Percentiles rank a stretch among this genome's conserved stretches.
Conservation (phyloP, 2,113 vertebrate genomes). For the Cisticola juncidis region DNA sequence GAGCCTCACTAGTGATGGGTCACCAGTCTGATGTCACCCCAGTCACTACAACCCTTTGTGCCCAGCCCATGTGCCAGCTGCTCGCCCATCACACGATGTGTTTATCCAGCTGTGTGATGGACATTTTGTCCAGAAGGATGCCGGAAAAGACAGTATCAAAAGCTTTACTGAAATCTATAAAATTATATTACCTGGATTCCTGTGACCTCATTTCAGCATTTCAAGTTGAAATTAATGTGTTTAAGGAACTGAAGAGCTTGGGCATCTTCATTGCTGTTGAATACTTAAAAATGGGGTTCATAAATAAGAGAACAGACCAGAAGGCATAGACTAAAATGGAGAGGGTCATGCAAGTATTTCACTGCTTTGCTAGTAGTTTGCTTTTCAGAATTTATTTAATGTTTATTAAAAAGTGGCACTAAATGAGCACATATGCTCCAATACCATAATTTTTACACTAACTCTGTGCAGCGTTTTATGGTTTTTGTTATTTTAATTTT, state of each 20-base stretch:
- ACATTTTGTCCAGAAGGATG: neutral
- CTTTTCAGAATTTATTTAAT: neutral
- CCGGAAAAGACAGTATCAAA: neutral
- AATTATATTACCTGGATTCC: neutral
- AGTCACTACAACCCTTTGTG: fast-evolving
- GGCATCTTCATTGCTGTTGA: neutral
- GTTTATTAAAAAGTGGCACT: neutral
- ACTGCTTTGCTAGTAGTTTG: neutral
- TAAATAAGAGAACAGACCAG: neutral
- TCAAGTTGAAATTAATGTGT: neutral
- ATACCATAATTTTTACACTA: neutral
- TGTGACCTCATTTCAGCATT: neutral
- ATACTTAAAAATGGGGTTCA: neutral
- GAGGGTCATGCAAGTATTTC: fast-evolving
- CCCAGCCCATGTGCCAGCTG: fast-evolving
- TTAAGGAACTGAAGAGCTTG: neutral
- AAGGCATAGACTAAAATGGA: neutral
- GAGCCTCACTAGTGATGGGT: neutral
- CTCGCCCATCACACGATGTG: neutral
- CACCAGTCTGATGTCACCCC: neutral
- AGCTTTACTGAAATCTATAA: neutral
- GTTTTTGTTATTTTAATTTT: neutral
- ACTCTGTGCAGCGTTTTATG: neutral
- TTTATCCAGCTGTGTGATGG: neutral
- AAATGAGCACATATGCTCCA: neutral